Evolutionary conservation across 1,140 invertebrate species (phyloP), one percentile per base, ranked within the genome.

Genomic region (Laupala kohalensis): DNA sequence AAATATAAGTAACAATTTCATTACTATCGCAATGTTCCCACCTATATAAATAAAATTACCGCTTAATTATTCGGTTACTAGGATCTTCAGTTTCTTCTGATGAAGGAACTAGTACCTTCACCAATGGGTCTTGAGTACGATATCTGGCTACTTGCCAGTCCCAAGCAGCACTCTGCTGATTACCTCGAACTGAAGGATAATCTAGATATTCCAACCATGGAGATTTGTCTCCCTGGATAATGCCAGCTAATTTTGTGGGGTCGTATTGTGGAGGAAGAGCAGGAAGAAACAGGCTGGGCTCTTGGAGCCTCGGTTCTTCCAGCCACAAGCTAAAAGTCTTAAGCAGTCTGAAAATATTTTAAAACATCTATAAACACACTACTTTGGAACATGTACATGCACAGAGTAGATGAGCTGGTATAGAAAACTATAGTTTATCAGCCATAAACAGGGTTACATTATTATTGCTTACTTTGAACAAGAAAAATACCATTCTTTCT

Each of bases 251-350:
- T 72, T 86, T 84, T 71, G 84, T 81, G 9, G 86, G 82, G 80
- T 89, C 85, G 74, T 88, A 91, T 73, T 91, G 89, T 0, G 87
- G 85, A 15, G 92, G 91, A 53, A 94, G 80, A 27, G 88, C 86
- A 24, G 88, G 88, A n/a, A 92, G 79, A 79, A 89, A 88, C 4
- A 92, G 77, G 26, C 85, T 85, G 2, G 85, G 80, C 76, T 90
- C 88, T 76, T 90, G 89, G 5, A 94, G 80, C 73, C 87, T 80
- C 5, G 89, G 87, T 77, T 94, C 92, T 77, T 93, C 91, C 67
- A 94, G 78, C 92, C 92, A 94, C 3, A 93, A 79, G 3, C 80
- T 82, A 73, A 89, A 87, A 6, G 89, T 89, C 78, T 84, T 84
- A 77, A 64, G 72, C 72, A 71, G 67, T 37, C 65, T 67, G 64